Conservation (phyloP, 2,888 invertebrate species). For the Chouioia cunea region DNA sequence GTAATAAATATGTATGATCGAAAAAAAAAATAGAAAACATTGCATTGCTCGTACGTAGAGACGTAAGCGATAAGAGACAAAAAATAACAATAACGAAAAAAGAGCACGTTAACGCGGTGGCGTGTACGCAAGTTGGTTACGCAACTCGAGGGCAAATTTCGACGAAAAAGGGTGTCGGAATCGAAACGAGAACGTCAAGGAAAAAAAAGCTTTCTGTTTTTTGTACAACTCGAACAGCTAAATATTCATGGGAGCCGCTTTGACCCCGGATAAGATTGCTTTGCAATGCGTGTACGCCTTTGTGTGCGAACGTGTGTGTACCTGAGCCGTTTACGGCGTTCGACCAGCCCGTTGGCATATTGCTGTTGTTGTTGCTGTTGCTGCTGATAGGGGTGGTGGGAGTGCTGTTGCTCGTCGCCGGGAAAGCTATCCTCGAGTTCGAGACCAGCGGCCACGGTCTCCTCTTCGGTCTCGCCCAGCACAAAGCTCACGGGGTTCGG, state of each 20-base stretch:
- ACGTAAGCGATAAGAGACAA: no score
- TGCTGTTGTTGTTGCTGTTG: slow-evolving; percentile 51
- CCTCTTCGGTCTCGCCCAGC: slow-evolving; percentile 60
- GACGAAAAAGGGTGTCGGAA: no score
- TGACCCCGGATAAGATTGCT: slow-evolving; percentile 23
- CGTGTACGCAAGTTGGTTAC: not conserved
- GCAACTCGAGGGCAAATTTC: no score
- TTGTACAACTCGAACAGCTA: not conserved
- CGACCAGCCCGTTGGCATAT: slow-evolving; percentile 64
- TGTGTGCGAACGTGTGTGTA: no score
- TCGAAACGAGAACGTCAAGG: no score
- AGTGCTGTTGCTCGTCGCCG: slow-evolving; percentile 54
- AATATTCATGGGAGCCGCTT: slow-evolving; percentile 17
- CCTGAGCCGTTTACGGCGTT: slow-evolving; percentile 70
- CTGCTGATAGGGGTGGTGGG: no score
- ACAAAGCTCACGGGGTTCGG: slow-evolving; percentile 67
- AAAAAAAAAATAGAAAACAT: not conserved
- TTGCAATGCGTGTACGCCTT: not conserved
- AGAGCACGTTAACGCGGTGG: no score
- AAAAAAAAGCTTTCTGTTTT: no score
- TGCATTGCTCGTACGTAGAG: no score
- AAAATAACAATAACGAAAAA: no score
- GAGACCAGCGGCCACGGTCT: slow-evolving; percentile 56
- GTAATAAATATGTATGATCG: not conserved
- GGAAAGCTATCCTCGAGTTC: slow-evolving; percentile 66